phyloP scores from a whole-genome alignment of 2,888 invertebrate genomes.

The Crematogaster levior region DNA sequence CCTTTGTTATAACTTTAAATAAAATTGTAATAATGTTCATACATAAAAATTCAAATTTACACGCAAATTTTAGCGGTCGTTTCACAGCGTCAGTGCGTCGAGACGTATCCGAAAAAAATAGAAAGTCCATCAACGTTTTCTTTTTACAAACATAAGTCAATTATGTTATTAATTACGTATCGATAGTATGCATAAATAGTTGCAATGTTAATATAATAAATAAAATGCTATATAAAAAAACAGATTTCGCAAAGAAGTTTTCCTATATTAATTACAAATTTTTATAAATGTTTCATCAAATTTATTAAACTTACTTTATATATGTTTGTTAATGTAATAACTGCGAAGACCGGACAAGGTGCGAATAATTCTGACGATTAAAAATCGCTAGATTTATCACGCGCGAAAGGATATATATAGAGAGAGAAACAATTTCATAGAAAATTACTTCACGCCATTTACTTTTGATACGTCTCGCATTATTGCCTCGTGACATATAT shows the following conservation, averaged over 20 bases:
- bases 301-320: background rate
- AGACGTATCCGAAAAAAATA: background rate
- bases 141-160: background rate
- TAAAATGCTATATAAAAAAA: background rate
- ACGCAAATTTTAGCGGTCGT: background rate
- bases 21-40: background rate
- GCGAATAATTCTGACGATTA: background rate
- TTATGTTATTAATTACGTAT: background rate
- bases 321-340: background rate
- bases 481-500: background rate
- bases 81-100: background rate
- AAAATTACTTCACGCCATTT: constrained; percentile 24
- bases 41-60: background rate
- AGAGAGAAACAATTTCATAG: constrained; percentile 22
- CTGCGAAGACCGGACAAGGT: background rate
- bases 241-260: background rate
- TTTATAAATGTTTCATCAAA: background rate
- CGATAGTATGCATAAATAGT: background rate
- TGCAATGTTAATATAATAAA: background rate
- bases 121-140: background rate
- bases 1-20: background rate
- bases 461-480: constrained; percentile 33
- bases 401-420: too few species aligned
- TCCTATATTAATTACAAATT: background rate
- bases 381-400: background rate